Conservation (phyloP, 2,888 invertebrate species). For the Galerucella nymphaeae region DNA sequence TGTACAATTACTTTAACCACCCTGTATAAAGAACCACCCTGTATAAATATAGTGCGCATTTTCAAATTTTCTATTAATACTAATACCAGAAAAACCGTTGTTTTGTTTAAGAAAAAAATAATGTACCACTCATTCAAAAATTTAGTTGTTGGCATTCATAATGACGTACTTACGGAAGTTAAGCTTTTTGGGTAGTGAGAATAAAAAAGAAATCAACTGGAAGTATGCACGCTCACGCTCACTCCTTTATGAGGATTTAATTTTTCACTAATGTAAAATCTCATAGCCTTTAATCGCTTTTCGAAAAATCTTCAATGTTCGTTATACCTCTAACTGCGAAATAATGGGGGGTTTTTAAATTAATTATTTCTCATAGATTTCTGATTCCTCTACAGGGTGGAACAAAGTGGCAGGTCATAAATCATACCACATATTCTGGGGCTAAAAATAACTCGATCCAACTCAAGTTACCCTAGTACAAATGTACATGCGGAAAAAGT, state of each 20-base stretch:
- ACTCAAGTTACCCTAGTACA: too few species aligned
- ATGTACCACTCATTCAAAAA: slow-evolving; percentile 5
- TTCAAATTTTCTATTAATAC: not conserved
- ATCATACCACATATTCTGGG: too few species aligned
- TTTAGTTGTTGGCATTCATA: slow-evolving; percentile 3
- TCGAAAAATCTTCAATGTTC: slow-evolving; percentile 7
- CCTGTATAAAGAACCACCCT: too few species aligned
- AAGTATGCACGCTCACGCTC: not conserved
- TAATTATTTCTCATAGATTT: not conserved
- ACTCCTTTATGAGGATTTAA: slow-evolving; percentile 11
- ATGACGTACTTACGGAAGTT: slow-evolving; percentile 11
- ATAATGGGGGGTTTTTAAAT: slow-evolving; percentile 1
- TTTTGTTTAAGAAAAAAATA: not conserved
- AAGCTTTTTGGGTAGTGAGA: slow-evolving; percentile 6
- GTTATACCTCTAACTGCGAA: not conserved
- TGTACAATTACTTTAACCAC: too few species aligned
- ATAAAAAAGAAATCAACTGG: slow-evolving; percentile 8
- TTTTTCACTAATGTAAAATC: slow-evolving; percentile 20
- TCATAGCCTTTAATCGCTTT: slow-evolving; percentile 7
- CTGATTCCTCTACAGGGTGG: not conserved
- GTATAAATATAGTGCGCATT: not conserved
- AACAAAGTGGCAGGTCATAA: too few species aligned
- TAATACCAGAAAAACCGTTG: not conserved
- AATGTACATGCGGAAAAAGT: too few species aligned
- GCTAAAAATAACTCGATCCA: too few species aligned